Conservation (phyloP, 92 coral and sea anemone genomes). For the Zoanthus sansibaricus region DNA sequence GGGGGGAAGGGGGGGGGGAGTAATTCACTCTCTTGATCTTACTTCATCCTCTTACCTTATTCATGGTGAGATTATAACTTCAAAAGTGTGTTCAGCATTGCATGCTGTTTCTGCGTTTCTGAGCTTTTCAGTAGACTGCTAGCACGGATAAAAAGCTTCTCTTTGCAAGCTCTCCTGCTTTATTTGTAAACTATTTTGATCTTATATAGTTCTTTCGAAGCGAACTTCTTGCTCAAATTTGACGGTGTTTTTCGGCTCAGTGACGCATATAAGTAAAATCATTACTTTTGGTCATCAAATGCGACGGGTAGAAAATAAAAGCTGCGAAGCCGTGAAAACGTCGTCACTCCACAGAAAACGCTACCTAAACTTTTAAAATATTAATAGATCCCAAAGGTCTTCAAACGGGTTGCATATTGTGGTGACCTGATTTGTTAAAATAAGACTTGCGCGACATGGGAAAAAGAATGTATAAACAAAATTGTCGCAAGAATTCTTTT, state of each 20-base stretch:
- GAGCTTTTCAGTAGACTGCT: too few species aligned
- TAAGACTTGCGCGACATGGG: background rate
- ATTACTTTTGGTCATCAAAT: background rate
- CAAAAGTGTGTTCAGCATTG: too few species aligned
- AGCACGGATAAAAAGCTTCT: too few species aligned
- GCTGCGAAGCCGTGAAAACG: constrained; percentile 8
- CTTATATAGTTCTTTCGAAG: background rate
- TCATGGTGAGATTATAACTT: too few species aligned
- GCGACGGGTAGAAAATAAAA: constrained; percentile 16
- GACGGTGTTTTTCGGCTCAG: background rate
- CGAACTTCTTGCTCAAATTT: background rate
- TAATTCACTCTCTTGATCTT: too few species aligned
- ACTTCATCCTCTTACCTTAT: too few species aligned
- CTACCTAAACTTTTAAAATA: constrained; percentile 6
- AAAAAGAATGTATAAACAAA: background rate
- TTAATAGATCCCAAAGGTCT: constrained; percentile 1
- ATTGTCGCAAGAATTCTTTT: background rate
- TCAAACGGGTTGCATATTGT: constrained; percentile 37
- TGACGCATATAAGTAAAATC: background rate
- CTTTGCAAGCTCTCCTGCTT: too few species aligned
- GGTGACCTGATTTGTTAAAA: constrained; percentile 8
- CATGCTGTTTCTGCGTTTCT: too few species aligned
- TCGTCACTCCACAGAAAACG: background rate
- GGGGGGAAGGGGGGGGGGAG: too few species aligned
- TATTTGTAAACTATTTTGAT: too few species aligned